Base-by-base conservation (phyloP, 2,888 invertebrate species). In the Epinotia ramella region DNA sequence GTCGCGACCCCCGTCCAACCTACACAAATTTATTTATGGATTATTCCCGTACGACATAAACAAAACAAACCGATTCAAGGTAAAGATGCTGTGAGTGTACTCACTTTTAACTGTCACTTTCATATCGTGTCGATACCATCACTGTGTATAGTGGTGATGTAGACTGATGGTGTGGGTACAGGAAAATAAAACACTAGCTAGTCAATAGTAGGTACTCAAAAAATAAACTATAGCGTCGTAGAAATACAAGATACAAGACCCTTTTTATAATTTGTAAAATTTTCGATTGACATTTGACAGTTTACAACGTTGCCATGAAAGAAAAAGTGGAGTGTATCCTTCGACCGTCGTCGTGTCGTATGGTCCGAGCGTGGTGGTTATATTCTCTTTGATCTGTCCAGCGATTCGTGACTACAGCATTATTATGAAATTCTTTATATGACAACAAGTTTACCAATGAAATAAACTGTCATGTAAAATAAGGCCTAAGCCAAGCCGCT, bases 1-100 rank as follows among this genome's bases (percentile, higher is more conserved):
- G 98, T 97, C 82, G 99, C 99, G 78, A 99, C 99, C 80, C 98
- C 98, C 81, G 97, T 97, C 98, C 99, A 99, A 92, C 96, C 97
- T 97, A 81, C 79, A 77, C 76, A 79, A 81, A 44, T 60, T 62
- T 59, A 76, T 53, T 69, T 67, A 73, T 69, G 73, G 46, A 69
- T 33, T 73, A 73, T 53, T 53, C 24, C 64, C 44, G 68, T 57
- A 72, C 46, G 20, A 72, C 70, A 73, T 64, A 70, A 70, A 57
- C 49, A 67, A 44, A 63, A 68, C 71, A 64, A 75, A 69, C n/a
- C 24, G 16, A 28, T 67, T 57, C 60, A 56, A 66, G 72, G 49
- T 76, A 62, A 44, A n/a, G 49, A 44, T 16, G 49, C 20, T n/a
- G 33, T 7, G 40, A 33, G 7, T 40, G n/a, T 60, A 91, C 95